Evolutionary conservation across 2,797 vertebrate species (phyloP), one percentile per base, ranked within the genome.

Genomic region (Gallinago nigripennis): DNA sequence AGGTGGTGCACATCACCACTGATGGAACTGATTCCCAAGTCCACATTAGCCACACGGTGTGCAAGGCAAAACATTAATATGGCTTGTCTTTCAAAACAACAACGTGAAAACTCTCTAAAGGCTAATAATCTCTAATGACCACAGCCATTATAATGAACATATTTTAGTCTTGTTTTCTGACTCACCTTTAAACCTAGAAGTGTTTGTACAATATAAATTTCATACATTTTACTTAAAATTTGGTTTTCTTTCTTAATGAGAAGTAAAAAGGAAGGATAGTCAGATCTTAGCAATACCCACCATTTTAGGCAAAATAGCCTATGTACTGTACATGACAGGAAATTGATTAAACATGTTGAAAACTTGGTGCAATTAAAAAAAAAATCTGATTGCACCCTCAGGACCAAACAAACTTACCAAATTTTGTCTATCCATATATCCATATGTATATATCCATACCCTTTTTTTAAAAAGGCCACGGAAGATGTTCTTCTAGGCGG

Each of bases 21-120:
- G 17, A 12, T 15, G 19, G 11, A 54, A 79, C 19, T 7, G 6
- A 35, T 19, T 71, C 50, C 7, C 21, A 35, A n/a, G 51, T 5
- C 25, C 57, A 16, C 14, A 11, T 1, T 17, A 43, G 35, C 15
- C 27, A n/a, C 30, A 11, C 0, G 0, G 56, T 9, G 61, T 9
- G 14, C 15, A 18, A 73, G 46, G 27, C 66, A 61, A n/a, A 80
- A 27, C 7, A 9, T n/a, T 12, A 51, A 15, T 6, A 13, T 3
- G 30, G 27, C 37, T 39, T 57, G 18, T 30, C 53, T 68, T 76
- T 84, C 43, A 76, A 39, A 39, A 14, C 41, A 45, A 14, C 16
- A 23, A 39, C 7, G 8, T 58, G 58, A 61, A 63, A 80, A 72
- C 28, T 72, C 50, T 51, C 21, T 70, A 9, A 33, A 84, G 46